A percentile compares a stretch with the other conserved stretches of the same genome.
phyloP scores from a whole-genome alignment of 2,113 vertebrate genomes.

The Oryzias woworae region DNA sequence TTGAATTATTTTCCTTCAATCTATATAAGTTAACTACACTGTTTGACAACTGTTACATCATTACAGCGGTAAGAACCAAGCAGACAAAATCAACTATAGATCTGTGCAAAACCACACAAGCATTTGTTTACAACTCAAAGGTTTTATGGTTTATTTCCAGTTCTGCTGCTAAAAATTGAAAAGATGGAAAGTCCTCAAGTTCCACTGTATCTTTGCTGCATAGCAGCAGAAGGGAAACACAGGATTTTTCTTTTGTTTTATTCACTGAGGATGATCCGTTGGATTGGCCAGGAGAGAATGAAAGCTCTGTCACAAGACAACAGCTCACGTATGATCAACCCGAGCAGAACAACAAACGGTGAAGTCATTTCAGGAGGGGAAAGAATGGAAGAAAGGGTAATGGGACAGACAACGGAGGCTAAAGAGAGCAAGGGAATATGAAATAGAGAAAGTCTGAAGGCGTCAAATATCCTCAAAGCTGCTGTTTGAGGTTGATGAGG shows the following conservation, averaged over 20 bases:
- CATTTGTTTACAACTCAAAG: too few relatives aligned
- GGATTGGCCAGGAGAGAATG: not conserved
- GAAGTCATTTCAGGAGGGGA: not conserved
- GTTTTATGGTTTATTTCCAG: not conserved
- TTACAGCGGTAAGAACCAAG: too few relatives aligned
- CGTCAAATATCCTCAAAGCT: conserved; percentile 38
- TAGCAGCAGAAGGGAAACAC: not conserved
- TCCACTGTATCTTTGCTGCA: not conserved
- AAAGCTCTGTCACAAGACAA: not conserved
- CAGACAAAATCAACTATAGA: too few relatives aligned
- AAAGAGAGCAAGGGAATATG: not conserved
- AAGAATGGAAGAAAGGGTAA: not conserved
- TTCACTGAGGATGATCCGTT: not conserved
- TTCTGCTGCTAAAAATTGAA: too few relatives aligned
- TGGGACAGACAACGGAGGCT: not conserved
- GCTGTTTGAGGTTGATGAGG: conserved; percentile 35
- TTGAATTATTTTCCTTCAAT: not conserved
- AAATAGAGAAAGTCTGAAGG: conserved; percentile 2
- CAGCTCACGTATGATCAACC: not conserved
- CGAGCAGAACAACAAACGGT: not conserved
- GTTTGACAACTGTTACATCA: not conserved
- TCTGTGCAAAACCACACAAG: too few relatives aligned
- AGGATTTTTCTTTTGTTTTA: not conserved
- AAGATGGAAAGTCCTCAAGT: not conserved
- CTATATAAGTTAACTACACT: not conserved